phyloP scores from a whole-genome alignment of 2,888 invertebrate genomes.

The Drosophila falleni region DNA sequence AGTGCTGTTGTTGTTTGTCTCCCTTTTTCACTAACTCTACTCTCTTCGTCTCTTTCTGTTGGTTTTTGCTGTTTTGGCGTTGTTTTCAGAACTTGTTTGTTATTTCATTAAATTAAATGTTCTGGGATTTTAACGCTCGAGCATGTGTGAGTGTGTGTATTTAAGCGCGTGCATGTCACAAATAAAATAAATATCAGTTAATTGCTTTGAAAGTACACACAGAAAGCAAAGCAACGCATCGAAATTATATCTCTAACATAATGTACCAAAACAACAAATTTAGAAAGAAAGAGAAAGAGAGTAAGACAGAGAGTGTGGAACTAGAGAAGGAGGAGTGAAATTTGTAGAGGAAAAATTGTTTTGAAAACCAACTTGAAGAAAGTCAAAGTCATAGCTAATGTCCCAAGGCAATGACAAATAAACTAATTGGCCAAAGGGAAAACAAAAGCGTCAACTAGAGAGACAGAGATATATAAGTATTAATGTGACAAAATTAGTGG shows the following conservation, averaged over 20 bases:
- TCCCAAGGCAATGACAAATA: slow-evolving; percentile 7
- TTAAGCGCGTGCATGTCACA: slow-evolving; percentile 47
- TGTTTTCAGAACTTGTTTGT: slow-evolving; percentile 69
- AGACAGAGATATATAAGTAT: background rate
- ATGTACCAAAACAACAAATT: slow-evolving; percentile 45
- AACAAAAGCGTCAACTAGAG: background rate
- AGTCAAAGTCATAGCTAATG: slow-evolving; percentile 4
- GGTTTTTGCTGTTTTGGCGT: slow-evolving; percentile 66
- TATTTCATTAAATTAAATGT: slow-evolving; percentile 80
- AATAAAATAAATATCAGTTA: slow-evolving; percentile 71
- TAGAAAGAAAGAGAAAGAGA: background rate
- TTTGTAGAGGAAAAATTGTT: background rate
- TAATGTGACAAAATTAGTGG: background rate
- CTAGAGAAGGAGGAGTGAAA: background rate
- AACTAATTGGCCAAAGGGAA: slow-evolving; percentile 12
- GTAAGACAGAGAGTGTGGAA: background rate
- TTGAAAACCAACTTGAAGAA: slow-evolving; percentile 28
- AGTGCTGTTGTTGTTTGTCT: slow-evolving; percentile 45
- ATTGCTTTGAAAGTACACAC: slow-evolving; percentile 65
- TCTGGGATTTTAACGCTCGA: slow-evolving; percentile 54
- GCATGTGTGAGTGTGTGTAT: slow-evolving; percentile 23
- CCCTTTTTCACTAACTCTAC: slow-evolving; percentile 11
- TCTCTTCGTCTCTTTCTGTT: slow-evolving; percentile 19
- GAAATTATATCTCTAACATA: slow-evolving; percentile 52
- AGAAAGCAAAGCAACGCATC: slow-evolving; percentile 7